Base-by-base conservation (phyloP, 1,140 invertebrate genomes). In the Dreissena rostriformis region DNA sequence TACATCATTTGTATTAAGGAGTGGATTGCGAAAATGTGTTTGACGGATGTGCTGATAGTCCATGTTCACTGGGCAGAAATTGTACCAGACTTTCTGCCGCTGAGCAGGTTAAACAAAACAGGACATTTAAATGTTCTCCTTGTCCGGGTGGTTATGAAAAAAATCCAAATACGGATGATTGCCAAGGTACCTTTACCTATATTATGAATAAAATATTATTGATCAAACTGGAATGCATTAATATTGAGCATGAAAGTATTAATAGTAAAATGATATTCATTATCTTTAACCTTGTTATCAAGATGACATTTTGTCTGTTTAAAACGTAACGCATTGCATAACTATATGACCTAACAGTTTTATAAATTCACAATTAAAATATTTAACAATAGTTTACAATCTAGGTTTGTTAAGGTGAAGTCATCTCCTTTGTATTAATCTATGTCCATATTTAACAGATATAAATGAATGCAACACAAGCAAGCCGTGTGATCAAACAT, bases 381-480 rank as follows among this genome's bases (percentile, higher is more conserved):
- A 22, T 55, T 55, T 39, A 53, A 22, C 0, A n/a, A n/a, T n/a
- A n/a, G n/a, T n/a, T n/a, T n/a, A n/a, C n/a, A n/a, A n/a, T n/a
- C n/a, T n/a, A n/a, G 4, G 17, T 0, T 0, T 22, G 8, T 57
- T n/a, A 28, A 1, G 52, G n/a, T 10, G n/a, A 53, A 24, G 26
- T 26, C 8, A n/a, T n/a, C 7, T 55, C 2, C 55, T 57, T 39
- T 22, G 39, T 14, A 26, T 24, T 65, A 0, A 39, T n/a, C 24
- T 14, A 51, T n/a, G 17, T 66, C 2, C 65, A 52, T 29, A 17
- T 63, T 19, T 63, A 22, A 11, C 11, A 78, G 75, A 78, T 67
- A 78, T 78, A 14, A 19, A 78, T 53, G 75, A 78, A 53, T 78
- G 75, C 52, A 65, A 6, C 15, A 29, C n/a, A 19, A n/a, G 52